Percentiles rank a stretch among this genome's conserved stretches.
Evolutionary conservation across 2,797 vertebrate species (phyloP).

Genomic region (Diplodus sargus): DNA sequence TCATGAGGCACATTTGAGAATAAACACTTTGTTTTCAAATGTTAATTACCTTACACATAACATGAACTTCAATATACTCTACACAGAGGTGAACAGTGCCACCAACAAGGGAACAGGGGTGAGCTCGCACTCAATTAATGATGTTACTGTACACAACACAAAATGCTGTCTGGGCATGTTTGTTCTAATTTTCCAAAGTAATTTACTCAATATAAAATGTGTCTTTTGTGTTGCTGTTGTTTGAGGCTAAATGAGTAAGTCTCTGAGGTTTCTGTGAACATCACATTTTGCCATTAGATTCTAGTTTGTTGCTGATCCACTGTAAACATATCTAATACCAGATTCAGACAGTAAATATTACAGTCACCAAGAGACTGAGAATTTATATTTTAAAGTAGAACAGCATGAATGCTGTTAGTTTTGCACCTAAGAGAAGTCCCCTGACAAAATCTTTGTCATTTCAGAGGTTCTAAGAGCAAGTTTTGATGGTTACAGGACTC

Average conservation of each 20-base stretch:
- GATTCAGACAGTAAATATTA: slow-evolving; percentile 21
- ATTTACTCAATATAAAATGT: not conserved
- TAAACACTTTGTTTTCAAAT: not conserved
- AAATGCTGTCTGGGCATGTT: not conserved
- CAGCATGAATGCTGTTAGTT: slow-evolving; percentile 8
- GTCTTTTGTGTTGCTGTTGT: not conserved
- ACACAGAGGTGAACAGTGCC: not conserved
- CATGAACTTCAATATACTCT: not conserved
- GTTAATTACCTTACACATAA: slow-evolving; percentile 5
- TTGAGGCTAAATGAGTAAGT: slow-evolving; percentile 19
- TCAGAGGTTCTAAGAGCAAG: slow-evolving; percentile 14
- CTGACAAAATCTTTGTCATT: slow-evolving; percentile 49
- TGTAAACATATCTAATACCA: not conserved
- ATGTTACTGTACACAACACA: not conserved
- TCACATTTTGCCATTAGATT: not conserved
- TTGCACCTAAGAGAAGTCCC: slow-evolving; percentile 29
- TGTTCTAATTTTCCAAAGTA: not conserved
- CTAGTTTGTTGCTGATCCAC: not conserved
- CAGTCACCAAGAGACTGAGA: slow-evolving; percentile 6
- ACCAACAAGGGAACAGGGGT: not conserved
- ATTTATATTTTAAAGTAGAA: slow-evolving; percentile 34
- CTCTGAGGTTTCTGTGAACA: not conserved
- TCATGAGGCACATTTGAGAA: not conserved
- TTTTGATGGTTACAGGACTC: slow-evolving; percentile 53
- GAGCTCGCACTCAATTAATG: not conserved